These are phyloP conservation scores for Camponotus floridanus DNA, from an alignment of 1,140 invertebrate species.

Conservation along the genomic window DNA sequence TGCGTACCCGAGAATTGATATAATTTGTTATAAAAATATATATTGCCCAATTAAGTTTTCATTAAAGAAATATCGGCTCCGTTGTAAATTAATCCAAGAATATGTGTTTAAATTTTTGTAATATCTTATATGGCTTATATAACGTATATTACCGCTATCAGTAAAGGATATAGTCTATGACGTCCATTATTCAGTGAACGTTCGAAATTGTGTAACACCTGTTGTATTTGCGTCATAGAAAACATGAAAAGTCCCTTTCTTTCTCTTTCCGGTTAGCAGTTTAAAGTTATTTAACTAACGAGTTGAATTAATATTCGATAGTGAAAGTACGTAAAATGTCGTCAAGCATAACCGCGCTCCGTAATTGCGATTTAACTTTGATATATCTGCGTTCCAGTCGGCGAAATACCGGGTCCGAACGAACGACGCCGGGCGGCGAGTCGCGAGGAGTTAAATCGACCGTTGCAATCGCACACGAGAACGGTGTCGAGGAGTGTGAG, in stretches of 20 bases:
- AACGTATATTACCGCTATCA: background rate
- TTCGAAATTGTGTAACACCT: slow-evolving; percentile 20
- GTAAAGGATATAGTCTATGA: background rate
- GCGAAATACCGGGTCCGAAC: slow-evolving; percentile 90
- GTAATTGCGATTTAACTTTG: slow-evolving; percentile 27
- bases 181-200: background rate
- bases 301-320: slow-evolving; percentile 12
- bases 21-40: background rate
- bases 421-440: slow-evolving; percentile 88
- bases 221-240: slow-evolving; percentile 37
- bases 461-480: slow-evolving; percentile 89
- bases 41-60: background rate
- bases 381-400: slow-evolving; percentile 85
- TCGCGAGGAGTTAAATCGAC: slow-evolving; percentile 90
- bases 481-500: slow-evolving; percentile 94
- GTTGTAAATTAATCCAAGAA: background rate
- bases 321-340: slow-evolving; percentile 58
- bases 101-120: background rate
- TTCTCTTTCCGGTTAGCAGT: background rate
- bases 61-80: background rate
- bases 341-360: slow-evolving; percentile 43
- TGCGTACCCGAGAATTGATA: too few species aligned
- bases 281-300: slow-evolving; percentile 39
- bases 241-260: background rate
- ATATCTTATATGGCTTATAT: background rate